Conservation (phyloP, 2,888 invertebrate genomes). For the Drosophila peninsularis region DNA sequence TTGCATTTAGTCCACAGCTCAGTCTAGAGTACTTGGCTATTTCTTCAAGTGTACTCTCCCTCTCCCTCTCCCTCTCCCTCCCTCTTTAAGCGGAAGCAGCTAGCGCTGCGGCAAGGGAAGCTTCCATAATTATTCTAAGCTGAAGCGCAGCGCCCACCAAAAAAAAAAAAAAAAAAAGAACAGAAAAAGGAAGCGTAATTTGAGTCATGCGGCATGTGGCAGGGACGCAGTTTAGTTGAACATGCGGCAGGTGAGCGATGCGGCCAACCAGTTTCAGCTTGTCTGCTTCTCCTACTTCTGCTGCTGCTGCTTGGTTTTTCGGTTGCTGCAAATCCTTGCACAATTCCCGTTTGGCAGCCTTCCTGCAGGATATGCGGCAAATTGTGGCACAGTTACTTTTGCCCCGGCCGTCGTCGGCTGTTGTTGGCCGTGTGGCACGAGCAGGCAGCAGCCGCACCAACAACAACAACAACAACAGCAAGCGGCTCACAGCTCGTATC, state of each 20-base stretch:
- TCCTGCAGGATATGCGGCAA: conserved; percentile 60
- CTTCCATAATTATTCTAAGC: conserved; percentile 67
- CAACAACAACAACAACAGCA: conserved; percentile 10
- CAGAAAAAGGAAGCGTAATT: conserved; percentile 60
- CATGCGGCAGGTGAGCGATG: conserved; percentile 59
- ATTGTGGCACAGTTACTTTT: conserved; percentile 53
- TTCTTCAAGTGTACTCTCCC: conserved; percentile 9
- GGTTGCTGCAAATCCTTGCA: conserved; percentile 52
- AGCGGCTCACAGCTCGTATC: conserved; percentile 35
- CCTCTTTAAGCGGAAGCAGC: conserved; percentile 57
- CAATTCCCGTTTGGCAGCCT: conserved; percentile 60
- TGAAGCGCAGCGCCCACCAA: conserved; percentile 19
- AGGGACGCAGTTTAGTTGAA: conserved; percentile 18
- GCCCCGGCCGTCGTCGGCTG: conserved; percentile 12
- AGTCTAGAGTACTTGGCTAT: neutral
- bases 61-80: conserved; percentile 2
- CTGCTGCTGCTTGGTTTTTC: neutral
- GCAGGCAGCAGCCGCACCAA: conserved; percentile 32
- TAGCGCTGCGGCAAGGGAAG: conserved; percentile 25
- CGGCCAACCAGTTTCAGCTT: conserved; percentile 47
- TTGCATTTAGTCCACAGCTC: neutral
- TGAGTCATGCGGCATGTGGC: conserved; percentile 77
- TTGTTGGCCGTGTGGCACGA: conserved; percentile 58
- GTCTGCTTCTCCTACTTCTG: neutral
- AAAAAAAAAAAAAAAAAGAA: conserved; percentile 9